Evolutionary conservation across 1,140 invertebrate species (phyloP), one percentile per base, ranked within the genome.

Genomic region (Chymomyza costata): DNA sequence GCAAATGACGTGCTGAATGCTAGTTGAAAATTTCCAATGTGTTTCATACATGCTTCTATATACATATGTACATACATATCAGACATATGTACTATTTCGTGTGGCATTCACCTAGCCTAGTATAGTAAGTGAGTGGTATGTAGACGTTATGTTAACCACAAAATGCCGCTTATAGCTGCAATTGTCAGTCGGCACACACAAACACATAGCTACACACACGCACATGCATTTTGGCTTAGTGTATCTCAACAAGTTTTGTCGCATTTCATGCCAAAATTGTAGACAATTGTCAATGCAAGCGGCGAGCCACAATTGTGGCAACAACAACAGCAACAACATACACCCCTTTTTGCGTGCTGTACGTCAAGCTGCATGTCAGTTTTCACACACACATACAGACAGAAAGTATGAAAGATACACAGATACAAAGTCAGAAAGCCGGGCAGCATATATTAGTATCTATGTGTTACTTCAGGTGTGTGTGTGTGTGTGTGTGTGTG

Each of bases 1-100:
- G 73, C 71, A 80, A 78, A 78, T 78, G 71, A 78, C 71, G 71
- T 78, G 71, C 71, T 78, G 71, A 78, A 65, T 78, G 67, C 71
- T 67, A 80, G 71, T 78, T 80, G 71, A 78, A 67, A 66, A 55
- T 74, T 68, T 57, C 34, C 34, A 52, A 61, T 5, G 21, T 5
- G 21, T 25, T 8, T 8, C 21, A 25, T 5, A 25, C 21, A 3
- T 25, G 8, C 21, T 8, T 8, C 3, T 3, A 25, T 25, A 25
- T 25, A 8, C 8, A 25, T 25, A 25, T 25, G 21, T 25, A 25
- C 21, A 5, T 8, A 8, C 8, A 25, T 25, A 25, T 25, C 21
- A 25, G 3, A 25, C 47, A 44, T 39, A 28, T 39, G 35, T 50
- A 45, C 17, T 57, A 43, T 69, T 46, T 52, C 58, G 58, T 65